phyloP scores from a whole-genome alignment of 2,888 invertebrate genomes.

The Alcis repandata region DNA sequence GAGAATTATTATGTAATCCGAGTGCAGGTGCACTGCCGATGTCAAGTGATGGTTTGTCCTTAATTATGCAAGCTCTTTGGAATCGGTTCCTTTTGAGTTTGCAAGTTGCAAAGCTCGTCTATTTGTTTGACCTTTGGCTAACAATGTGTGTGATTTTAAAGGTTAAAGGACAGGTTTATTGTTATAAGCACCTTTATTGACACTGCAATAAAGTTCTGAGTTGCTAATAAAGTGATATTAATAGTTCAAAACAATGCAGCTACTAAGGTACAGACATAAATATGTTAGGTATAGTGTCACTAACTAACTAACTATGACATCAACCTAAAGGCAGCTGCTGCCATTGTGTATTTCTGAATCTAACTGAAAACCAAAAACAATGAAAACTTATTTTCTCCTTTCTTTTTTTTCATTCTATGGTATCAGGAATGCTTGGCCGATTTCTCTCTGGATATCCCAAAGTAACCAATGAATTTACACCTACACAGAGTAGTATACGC shows the following conservation, averaged over 20 bases:
- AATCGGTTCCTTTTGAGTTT: conserved; percentile 27
- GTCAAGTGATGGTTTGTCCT: conserved; percentile 33
- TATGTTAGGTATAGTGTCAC: background rate
- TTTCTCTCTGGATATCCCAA: background rate
- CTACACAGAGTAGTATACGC: conserved; percentile 9
- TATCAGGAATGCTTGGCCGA: too few species aligned
- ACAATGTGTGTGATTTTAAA: conserved; percentile 17
- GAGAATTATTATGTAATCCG: conserved; percentile 32
- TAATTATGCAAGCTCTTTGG: conserved; percentile 26
- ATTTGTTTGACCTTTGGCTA: conserved; percentile 20
- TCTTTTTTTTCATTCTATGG: too few species aligned
- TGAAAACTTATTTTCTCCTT: too few species aligned
- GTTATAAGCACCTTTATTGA: background rate
- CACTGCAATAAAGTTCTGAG: background rate
- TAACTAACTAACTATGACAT: too few species aligned
- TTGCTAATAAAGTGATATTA: background rate
- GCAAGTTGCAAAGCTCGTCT: conserved; percentile 25
- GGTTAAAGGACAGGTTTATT: conserved; percentile 10
- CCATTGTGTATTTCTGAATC: too few species aligned
- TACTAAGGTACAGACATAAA: background rate
- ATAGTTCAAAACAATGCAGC: background rate
- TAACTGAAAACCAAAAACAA: too few species aligned
- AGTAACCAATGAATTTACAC: conserved; percentile 22
- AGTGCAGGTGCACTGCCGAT: conserved; percentile 26
- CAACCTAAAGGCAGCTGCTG: too few species aligned